Evolutionary conservation across 2,888 invertebrate species (phyloP).

Genomic region (Hirtodrosophila alboralis): DNA sequence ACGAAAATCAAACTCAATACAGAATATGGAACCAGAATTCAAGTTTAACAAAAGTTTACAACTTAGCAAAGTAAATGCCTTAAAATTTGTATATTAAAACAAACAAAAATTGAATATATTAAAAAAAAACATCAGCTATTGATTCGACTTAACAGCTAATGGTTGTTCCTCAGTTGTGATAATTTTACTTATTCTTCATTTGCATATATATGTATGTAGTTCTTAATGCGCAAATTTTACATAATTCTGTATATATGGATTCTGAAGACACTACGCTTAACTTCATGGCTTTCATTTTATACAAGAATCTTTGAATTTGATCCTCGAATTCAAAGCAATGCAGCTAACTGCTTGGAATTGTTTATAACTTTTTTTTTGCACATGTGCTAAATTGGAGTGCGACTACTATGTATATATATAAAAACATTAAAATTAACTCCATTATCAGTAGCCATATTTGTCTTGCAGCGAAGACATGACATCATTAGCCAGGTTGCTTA

Average conservation of each 20-base stretch:
- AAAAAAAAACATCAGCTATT: constrained; percentile 38
- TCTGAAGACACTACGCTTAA: constrained; percentile 67
- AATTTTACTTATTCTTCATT: constrained; percentile 24
- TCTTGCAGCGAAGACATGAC: constrained; percentile 97
- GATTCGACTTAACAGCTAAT: constrained; percentile 49
- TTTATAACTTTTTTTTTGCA: constrained; percentile 57
- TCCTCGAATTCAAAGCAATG: constrained; percentile 30
- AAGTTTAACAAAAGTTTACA: constrained; percentile 28
- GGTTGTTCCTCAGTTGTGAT: constrained; percentile 51
- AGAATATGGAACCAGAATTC: constrained; percentile 15
- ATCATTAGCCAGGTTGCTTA: constrained; percentile 97
- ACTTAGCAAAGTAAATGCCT: constrained; percentile 41
- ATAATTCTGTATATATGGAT: constrained; percentile 37
- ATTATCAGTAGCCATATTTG: constrained; percentile 87
- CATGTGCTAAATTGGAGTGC: constrained; percentile 53
- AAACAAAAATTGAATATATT: constrained; percentile 10
- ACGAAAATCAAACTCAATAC: constrained; percentile 16
- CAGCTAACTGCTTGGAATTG: constrained; percentile 52
- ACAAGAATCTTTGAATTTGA: constrained; percentile 37
- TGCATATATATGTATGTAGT: constrained; percentile 26
- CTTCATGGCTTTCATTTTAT: constrained; percentile 31
- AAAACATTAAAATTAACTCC: constrained; percentile 48
- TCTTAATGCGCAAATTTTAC: constrained; percentile 37
- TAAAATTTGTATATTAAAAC: constrained; percentile 16
- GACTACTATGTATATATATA: constrained; percentile 56